phyloP scores from a whole-genome alignment of 2,797 vertebrate species.

The Carapus acus region DNA sequence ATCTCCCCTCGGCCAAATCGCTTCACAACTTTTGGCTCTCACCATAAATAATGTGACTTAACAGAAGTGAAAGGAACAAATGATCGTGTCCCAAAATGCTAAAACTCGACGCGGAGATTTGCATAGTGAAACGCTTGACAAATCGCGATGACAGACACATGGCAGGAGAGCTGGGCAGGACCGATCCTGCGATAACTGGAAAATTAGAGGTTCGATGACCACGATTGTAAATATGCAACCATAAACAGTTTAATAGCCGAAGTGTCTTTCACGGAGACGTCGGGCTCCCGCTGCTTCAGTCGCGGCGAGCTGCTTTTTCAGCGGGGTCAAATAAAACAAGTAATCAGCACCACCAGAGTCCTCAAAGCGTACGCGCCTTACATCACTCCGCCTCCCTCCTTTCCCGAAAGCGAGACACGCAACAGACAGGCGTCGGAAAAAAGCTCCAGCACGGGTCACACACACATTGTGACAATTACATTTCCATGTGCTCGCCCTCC shows the following conservation, averaged over 20 bases:
- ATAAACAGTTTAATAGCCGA: constrained; percentile 11
- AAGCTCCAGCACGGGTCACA: constrained; percentile 42
- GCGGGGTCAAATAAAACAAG: too few species aligned
- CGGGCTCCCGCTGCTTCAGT: background rate
- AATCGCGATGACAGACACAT: constrained; percentile 22
- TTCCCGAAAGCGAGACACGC: constrained; percentile 18
- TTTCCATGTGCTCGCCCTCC: constrained; percentile 53
- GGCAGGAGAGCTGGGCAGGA: constrained; percentile 18
- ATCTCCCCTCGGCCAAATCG: background rate
- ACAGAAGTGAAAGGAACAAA: background rate
- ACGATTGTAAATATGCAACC: constrained; percentile 12
- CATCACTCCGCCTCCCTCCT: constrained; percentile 9
- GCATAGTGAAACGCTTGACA: constrained; percentile 19
- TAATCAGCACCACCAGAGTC: too few species aligned
- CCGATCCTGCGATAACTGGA: constrained; percentile 19
- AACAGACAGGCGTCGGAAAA: constrained; percentile 46
- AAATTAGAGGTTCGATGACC: constrained; percentile 20
- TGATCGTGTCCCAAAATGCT: too few species aligned
- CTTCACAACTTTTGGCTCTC: constrained; percentile 9
- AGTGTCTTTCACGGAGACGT: background rate
- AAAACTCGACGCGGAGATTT: constrained; percentile 5
- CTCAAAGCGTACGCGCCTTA: background rate
- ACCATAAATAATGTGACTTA: too few species aligned
- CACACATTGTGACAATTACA: constrained; percentile 52
- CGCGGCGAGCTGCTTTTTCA: background rate